Base-by-base conservation (phyloP, 2,797 vertebrate species). In the Moxostoma hubbsi region DNA sequence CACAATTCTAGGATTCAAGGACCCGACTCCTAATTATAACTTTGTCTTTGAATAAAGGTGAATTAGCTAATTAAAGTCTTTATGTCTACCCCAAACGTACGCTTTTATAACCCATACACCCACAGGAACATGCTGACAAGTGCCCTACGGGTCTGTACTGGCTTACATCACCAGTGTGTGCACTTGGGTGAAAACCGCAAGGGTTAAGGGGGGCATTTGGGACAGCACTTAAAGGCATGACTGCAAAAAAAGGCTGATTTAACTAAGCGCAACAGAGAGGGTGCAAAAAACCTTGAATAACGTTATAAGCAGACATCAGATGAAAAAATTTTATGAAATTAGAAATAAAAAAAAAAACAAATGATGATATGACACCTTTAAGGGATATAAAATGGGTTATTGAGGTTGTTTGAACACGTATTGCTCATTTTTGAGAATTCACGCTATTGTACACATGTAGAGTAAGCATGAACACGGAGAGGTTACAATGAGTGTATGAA, bases 121-220 rank as follows among this genome's bases (percentile, higher is more conserved):
- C 50, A 9, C 50, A 51, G 9, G 50, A 11, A 51, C 50, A 9
- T 51, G 50, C 24, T 75, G 61, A 51, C 71, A 62, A 64, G 2
- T 45, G n/a, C 36, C n/a, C 24, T n/a, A 64, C 18, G 61, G 50
- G n/a, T 54, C 24, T 24, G 24, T 2, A 24, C 24, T 24, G 24
- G 24, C 24, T 24, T 24, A 24, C 24, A 2, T 24, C 24, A 64
- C 50, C 61, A 64, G 43, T 46, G 50, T 3, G 36, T 74, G 61
- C 12, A 45, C 36, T 54, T n/a, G 5, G 16, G 54, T n/a, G 36
- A 74, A 54, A 54, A 64, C 61, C 9, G 51, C 72, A 64, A 74
- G 49, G 49, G 4, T 9, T 15, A 9, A 53, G 6, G n/a, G n/a
- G 13, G 16, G 51, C 24, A 64, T 51, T 51, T 62, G 18, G n/a